Evolutionary conservation across 2,888 invertebrate genomes (phyloP), one percentile per base, ranked within the genome.

Genomic region (Anodontia alba): DNA sequence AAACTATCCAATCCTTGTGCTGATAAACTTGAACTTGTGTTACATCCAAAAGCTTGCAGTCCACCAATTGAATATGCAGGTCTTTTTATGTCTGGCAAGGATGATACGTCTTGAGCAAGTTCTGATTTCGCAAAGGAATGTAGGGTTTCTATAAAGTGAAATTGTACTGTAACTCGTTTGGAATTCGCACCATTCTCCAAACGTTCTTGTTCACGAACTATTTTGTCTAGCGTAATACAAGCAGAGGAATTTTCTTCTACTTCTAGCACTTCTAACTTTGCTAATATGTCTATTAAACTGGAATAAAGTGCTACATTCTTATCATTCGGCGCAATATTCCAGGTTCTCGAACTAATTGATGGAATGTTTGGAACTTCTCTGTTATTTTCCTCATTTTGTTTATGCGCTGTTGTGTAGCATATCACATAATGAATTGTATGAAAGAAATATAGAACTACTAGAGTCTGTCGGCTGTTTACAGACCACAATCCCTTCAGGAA

Each of bases 181-280:
- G 73, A 15, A 73, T 31, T 51, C 26, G 31, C 43, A 20, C 23
- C 38, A 42, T 49, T 3, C 26, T 26, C 20, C 29, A 71, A n/a
- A 69, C 43, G 31, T 62, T 68, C 67, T 20, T 74, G 46, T 54
- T 74, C 77, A 12, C 81, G 74, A 29, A 72, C 68, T 33, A 81
- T 78, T 57, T 73, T 77, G 8, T 73, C 66, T 67, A 81, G 67
- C 10, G 73, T 71, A 26, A 73, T 42, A 68, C 73, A 78, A 5
- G 73, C 36, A 1, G 69, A 54, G 23, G 71, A 23, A 8, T 49
- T 72, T 15, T 43, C 43, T 12, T 20, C 29, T 54, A 57, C 51
- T 26, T 36, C 49, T 20, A 87, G 46, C 0, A 87, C 73, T 42
- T 81, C 70, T 57, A 87, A 71, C 66, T 80, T 80, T 62, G 86